A percentile compares a stretch with the other conserved stretches of the same genome.
Conservation (phyloP, 2,113 vertebrate species). For the Trinectes maculatus region DNA sequence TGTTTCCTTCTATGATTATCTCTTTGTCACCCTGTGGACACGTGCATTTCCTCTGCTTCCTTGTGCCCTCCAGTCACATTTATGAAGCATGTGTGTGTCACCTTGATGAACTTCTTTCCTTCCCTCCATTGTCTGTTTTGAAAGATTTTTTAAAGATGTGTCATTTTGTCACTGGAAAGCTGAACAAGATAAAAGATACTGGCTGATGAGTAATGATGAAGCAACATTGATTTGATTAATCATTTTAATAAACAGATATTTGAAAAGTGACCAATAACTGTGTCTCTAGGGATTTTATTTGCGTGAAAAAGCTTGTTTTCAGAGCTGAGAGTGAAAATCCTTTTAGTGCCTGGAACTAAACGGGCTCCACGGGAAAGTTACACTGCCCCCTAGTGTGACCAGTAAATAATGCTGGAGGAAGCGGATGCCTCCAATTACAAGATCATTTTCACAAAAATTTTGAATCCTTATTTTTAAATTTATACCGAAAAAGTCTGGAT, state of each 20-base stretch:
- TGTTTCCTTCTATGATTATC: constrained; percentile 10
- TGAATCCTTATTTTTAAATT: no score
- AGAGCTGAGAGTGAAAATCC: not conserved
- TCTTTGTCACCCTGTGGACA: constrained; percentile 8
- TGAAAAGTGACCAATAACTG: not conserved
- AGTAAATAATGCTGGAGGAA: not conserved
- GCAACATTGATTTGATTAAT: constrained; percentile 26
- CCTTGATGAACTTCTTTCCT: constrained; percentile 67
- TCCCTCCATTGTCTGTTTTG: constrained; percentile 66
- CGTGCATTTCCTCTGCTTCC: constrained; percentile 61
- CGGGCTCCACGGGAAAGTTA: not conserved
- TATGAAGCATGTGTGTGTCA: constrained; percentile 43
- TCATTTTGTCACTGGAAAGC: constrained; percentile 44
- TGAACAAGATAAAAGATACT: not conserved
- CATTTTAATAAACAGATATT: not conserved
- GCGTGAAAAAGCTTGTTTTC: not conserved
- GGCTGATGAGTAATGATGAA: constrained; percentile 31
- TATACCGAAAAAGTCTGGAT: no score
- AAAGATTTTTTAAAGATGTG: constrained; percentile 46
- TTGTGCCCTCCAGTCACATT: constrained; percentile 45
- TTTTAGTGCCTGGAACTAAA: no score
- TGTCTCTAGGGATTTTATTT: not conserved
- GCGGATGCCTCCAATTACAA: not conserved
- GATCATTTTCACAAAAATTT: not conserved
- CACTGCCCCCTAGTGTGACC: constrained; percentile 53